Base-by-base conservation (phyloP, 2,797 vertebrate species). In the Sebastes goodei region DNA sequence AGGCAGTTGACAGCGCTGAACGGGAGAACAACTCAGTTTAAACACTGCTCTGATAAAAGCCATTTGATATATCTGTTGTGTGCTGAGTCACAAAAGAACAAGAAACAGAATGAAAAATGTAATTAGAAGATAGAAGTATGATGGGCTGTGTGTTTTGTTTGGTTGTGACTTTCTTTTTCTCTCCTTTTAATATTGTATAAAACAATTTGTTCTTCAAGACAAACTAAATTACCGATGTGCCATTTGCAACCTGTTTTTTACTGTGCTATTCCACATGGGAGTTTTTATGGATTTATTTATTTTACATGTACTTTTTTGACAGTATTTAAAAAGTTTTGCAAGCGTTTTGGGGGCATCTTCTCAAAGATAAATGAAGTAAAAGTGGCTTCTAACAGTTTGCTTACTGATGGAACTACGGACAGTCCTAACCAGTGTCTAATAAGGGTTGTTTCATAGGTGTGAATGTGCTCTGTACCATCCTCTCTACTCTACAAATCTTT, bases 341-440 rank as follows among this genome's bases (percentile, higher is more conserved):
- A 29, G 10, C 14, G n/a, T 42, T 35, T 63, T 20, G 15, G 2
- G 7, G 2, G 52, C 62, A 27, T 56, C 4, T 14, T 38, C 49
- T 23, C 53, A 55, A 56, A 56, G 55, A 25, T 25, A 56, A 57
- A 57, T 56, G 25, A 27, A 57, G 17, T 17, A 29, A 59, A 59
- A 59, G 29, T 6, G 0, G 0, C 17, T 61, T 20, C 29, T 20
- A 3, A 32, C 59, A 10, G 27, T 15, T 7, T 0, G 17, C 8
- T 30, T 30, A 60, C 57, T 29, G 56, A 29, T 29, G 14, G 0
- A 0, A 15, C 14, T 0, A 27, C 2, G 14, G 14, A 27, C 56
- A 17, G 25, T 29, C 25, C 14, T 10, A 53, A 53, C 15, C 49
- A n/a, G n/a, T 53, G 49, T n/a, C 20, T 53, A 9, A 53, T 49